Evolutionary conservation across 2,888 invertebrate species (phyloP), one percentile per base, ranked within the genome.

Genomic region (Hirtodrosophila duncani): DNA sequence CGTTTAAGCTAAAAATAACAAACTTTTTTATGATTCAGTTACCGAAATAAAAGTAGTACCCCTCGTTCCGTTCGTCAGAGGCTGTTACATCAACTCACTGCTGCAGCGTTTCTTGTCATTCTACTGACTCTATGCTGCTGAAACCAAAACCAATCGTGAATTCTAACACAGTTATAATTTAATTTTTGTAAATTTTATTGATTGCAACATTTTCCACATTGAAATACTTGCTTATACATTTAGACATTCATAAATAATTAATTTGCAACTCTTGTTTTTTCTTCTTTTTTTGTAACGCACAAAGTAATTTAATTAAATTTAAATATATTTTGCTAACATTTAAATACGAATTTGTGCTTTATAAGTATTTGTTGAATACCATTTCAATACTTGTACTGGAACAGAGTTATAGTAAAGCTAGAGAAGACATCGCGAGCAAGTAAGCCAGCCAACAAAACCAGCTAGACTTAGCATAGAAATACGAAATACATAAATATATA

Each of bases 301-400:
- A n/a, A n/a, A n/a, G n/a, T n/a, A n/a, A n/a, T n/a, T n/a, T 45
- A 33, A 30, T 30, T 27, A 9, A 45, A 30, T 50, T 39, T 41
- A 50, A 55, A 50, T 8, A 43, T 45, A 43, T 52, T 72, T 65
- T 57, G 59, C 66, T 64, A 77, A 74, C 52, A 62, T 57, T 74
- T 64, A 56, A 64, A 70, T 67, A 74, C 41, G 46, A 34, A n/a
- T 46, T 78, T 71, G 79, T 78, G 71, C 71, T 53, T 50, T 20
- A 24, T 44, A n/a, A n/a, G n/a, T n/a, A n/a, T n/a, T n/a, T n/a
- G 20, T 59, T 67, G 67, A 71, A 71, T 75, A 70, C 75, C 67
- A 67, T 70, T 74, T 42, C 67, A n/a, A 70, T 62, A 74, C 53
- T 71, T 71, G 64, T 78, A 78, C 75, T 74, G 70, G 31, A 59